Base-by-base conservation (phyloP, 1,140 invertebrate species). In the Lepidurus apus region DNA sequence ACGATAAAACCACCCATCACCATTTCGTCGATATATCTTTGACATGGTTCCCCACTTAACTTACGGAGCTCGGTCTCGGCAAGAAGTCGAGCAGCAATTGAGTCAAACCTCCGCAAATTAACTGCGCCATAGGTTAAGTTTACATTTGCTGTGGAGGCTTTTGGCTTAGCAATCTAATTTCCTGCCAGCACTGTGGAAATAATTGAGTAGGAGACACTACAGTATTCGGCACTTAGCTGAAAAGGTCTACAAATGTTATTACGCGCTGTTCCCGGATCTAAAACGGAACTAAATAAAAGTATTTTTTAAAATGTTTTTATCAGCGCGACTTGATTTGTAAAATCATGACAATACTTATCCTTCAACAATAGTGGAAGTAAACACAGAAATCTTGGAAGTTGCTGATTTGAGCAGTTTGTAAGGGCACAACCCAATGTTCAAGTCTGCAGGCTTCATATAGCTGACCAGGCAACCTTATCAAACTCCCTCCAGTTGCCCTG, bases 401-500 rank as follows among this genome's bases (percentile, higher is more conserved):
- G 53, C 53, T 8, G 53, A 65, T 65, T 65, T 65, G n/a, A 65
- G 53, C 53, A 65, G 53, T 65, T 65, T 65, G 53, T 65, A n/a
- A n/a, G 53, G 53, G n/a, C 53, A 65, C 53, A n/a, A n/a, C 8
- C 53, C 53, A 13, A 65, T n/a, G 9, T 65, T 65, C 21, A 13
- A 21, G 53, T 65, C 21, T 21, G 17, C 53, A 13, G 21, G 53
- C 8, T 65, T 21, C 53, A 65, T 21, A 65, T 65, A 65, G 53
- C 53, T 65, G 53, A 65, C 53, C 53, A 65, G 53, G 53, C 53
- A 65, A 65, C 53, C 8, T 65, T 65, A 65, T 65, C 53, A 65
- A 13, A 65, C 21, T 65, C 53, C 53, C 17, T 65, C 53, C 53
- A 65, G 53, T n/a, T 21, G n/a, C 53, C 53, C 6, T 65, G 53